Percentiles rank a stretch among this genome's conserved stretches.
These are phyloP conservation scores for Apamea crenata DNA, from an alignment of 2,888 invertebrate genomes.

Conservation along the genomic window DNA sequence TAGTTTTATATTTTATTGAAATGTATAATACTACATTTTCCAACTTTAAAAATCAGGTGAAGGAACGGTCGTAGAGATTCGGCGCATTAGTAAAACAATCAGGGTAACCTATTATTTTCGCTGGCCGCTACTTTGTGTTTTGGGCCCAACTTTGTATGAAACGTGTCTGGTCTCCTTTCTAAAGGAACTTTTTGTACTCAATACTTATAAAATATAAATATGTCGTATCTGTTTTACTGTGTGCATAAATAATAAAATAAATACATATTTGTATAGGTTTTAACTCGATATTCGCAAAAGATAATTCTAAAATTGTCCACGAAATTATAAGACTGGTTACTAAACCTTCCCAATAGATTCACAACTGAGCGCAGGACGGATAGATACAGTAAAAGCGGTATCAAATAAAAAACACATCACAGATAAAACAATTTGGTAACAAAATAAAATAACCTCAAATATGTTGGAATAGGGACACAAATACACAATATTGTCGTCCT, in stretches of 20 bases:
- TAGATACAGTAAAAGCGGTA: background rate
- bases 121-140: too few relatives aligned
- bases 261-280: background rate
- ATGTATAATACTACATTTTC: too few relatives aligned
- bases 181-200: too few relatives aligned
- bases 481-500: constrained; percentile 22
- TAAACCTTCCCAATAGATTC: background rate
- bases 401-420: constrained; percentile 27
- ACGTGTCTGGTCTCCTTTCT: too few relatives aligned
- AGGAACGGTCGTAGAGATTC: too few relatives aligned
- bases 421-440: constrained; percentile 16
- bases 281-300: background rate
- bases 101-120: too few relatives aligned
- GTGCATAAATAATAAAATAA: background rate
- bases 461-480: constrained; percentile 27
- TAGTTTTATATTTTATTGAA: too few relatives aligned
- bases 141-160: too few relatives aligned
- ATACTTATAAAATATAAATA: too few relatives aligned
- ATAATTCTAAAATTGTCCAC: background rate
- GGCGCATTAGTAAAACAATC: too few relatives aligned
- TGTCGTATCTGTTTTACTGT: too few relatives aligned
- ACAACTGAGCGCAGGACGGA: background rate
- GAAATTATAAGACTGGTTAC: background rate
- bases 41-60: too few relatives aligned
- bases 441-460: constrained; percentile 33